phyloP scores from a whole-genome alignment of 2,888 invertebrate species.

The Arenicola marina region DNA sequence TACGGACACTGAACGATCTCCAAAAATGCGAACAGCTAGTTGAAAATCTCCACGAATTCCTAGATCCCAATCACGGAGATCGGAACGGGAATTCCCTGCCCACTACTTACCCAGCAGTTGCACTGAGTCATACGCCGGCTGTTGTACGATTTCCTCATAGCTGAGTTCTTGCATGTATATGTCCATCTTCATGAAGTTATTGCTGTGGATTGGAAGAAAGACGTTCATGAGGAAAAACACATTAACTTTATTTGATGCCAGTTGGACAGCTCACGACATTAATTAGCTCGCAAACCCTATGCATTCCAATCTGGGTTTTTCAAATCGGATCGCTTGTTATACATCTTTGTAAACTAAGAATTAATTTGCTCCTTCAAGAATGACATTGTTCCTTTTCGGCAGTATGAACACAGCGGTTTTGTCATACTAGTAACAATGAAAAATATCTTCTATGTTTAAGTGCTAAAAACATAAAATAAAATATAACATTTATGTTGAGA shows the following conservation, averaged over 20 bases:
- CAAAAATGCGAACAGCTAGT: too few species aligned
- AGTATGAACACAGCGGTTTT: neutral
- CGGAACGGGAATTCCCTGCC: too few species aligned
- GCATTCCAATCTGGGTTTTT: neutral
- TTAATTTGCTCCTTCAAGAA: neutral
- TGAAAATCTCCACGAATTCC: too few species aligned
- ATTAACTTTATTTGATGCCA: too few species aligned
- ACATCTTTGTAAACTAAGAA: neutral
- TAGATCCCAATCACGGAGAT: too few species aligned
- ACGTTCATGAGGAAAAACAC: neutral
- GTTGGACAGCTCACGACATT: too few species aligned
- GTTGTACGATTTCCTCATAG: conserved; percentile 2
- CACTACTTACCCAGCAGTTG: neutral
- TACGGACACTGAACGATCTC: too few species aligned
- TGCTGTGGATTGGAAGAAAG: neutral
- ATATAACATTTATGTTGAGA: too few species aligned
- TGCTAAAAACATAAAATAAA: too few species aligned
- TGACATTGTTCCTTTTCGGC: neutral
- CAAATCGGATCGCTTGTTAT: neutral
- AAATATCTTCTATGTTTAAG: too few species aligned
- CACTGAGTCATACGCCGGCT: neutral
- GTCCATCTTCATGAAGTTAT: neutral
- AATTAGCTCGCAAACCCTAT: too few species aligned
- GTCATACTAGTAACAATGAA: too few species aligned
- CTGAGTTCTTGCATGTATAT: conserved; percentile 7